Conservation (phyloP, 2,797 vertebrate species). For the Hybognathus amarus region DNA sequence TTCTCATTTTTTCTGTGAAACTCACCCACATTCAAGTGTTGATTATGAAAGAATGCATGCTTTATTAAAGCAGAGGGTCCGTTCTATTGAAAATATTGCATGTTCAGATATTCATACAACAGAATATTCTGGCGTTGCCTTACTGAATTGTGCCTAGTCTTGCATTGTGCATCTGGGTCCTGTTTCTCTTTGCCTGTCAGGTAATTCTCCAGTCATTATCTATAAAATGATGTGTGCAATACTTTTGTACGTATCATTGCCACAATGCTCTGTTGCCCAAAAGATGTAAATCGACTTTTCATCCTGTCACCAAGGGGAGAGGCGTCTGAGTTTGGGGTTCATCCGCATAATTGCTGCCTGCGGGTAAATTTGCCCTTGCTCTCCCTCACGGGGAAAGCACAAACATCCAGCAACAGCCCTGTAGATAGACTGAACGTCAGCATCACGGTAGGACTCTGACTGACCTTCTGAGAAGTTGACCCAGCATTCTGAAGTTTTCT, state of each 20-base stretch:
- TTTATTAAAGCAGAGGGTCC: too few species aligned
- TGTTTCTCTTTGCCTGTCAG: too few species aligned
- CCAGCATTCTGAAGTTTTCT: constrained; percentile 11
- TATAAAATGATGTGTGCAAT: background rate
- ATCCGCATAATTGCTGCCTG: constrained; percentile 5
- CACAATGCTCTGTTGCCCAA: background rate
- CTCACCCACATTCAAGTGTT: too few species aligned
- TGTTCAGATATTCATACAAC: too few species aligned
- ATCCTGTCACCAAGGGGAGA: background rate
- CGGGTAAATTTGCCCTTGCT: background rate
- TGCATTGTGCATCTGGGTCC: too few species aligned
- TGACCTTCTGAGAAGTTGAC: constrained; percentile 26
- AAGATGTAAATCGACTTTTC: background rate
- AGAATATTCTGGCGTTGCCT: too few species aligned
- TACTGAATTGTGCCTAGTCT: too few species aligned
- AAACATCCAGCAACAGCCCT: background rate
- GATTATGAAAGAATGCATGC: too few species aligned
- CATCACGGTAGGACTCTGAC: background rate
- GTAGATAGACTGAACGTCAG: background rate
- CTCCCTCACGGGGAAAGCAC: background rate
- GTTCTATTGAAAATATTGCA: too few species aligned
- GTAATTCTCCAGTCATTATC: too few species aligned
- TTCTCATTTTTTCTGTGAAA: too few species aligned
- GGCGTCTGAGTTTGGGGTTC: background rate
- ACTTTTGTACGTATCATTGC: background rate